Evolutionary conservation across 2,888 invertebrate species (phyloP).

Genomic region (Seira ritae): DNA sequence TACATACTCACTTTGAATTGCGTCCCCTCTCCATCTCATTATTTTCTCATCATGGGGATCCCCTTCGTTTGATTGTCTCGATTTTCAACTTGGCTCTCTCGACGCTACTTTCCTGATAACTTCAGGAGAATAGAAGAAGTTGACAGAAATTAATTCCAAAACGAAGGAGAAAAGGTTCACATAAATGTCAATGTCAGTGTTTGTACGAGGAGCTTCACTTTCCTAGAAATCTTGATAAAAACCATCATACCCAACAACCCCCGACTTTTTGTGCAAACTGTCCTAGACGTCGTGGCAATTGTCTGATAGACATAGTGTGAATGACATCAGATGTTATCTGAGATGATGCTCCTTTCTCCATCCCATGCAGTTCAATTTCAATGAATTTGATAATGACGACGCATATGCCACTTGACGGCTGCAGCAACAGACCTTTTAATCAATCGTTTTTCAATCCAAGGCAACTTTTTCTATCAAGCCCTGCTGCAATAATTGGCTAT

Average conservation of each 20-base stretch:
- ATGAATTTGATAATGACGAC: conserved; percentile 45
- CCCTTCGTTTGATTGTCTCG: no score
- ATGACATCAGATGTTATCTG: conserved; percentile 51
- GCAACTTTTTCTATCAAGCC: not conserved
- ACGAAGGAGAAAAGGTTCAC: conserved; percentile 4
- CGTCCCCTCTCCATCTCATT: conserved; percentile 30
- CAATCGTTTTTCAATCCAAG: conserved; percentile 48
- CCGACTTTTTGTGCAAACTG: no score
- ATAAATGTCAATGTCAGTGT: conserved; percentile 33
- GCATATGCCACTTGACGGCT: conserved; percentile 56
- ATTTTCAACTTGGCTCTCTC: no score
- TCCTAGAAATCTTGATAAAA: no score
- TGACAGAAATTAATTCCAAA: conserved; percentile 50
- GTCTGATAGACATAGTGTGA: not conserved
- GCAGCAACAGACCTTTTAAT: conserved; percentile 25
- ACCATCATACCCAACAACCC: no score
- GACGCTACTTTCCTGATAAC: no score
- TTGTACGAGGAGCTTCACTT: no score
- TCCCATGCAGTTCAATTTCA: no score
- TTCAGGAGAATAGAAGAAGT: conserved; percentile 8
- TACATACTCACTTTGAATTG: no score
- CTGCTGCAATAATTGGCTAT: not conserved
- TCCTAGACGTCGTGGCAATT: no score
- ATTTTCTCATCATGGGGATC: conserved; percentile 38
- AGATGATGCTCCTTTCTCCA: conserved; percentile 27